Percentiles rank a stretch among this genome's conserved stretches.
phyloP scores from a whole-genome alignment of 2,113 vertebrate species.

The Spheniscus mendiculus region DNA sequence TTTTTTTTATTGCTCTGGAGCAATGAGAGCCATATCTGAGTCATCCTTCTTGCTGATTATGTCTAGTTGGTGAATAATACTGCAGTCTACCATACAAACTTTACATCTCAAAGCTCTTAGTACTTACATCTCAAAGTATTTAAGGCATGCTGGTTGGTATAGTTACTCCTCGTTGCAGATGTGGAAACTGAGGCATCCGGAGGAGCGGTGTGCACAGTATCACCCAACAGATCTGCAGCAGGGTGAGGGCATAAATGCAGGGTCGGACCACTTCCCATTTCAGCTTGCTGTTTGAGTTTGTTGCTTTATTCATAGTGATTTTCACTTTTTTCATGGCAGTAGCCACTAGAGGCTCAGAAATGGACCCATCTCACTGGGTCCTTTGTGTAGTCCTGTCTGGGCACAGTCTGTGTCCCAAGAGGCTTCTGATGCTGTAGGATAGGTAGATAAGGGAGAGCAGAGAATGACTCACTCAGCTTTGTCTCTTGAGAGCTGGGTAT shows the following conservation, averaged over 20 bases:
- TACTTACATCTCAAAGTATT: background rate
- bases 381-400: background rate
- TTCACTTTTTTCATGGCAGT: background rate
- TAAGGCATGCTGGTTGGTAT: background rate
- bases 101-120: background rate
- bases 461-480: background rate
- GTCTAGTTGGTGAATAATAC: constrained; percentile 13
- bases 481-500: background rate
- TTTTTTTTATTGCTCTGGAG: constrained; percentile 30
- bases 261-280: background rate
- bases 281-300: background rate
- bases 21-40: constrained; percentile 6
- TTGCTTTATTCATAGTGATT: background rate
- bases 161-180: background rate
- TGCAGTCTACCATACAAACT: background rate
- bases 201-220: background rate
- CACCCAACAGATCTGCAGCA: background rate
- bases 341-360: background rate
- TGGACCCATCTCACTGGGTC: accelerated
- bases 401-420: background rate
- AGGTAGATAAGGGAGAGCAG: background rate
- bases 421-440: background rate
- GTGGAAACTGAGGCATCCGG: background rate
- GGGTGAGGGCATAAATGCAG: background rate
- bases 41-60: constrained; percentile 30